Base-by-base conservation (phyloP, 1,140 invertebrate species). In the Danaus plexippus region DNA sequence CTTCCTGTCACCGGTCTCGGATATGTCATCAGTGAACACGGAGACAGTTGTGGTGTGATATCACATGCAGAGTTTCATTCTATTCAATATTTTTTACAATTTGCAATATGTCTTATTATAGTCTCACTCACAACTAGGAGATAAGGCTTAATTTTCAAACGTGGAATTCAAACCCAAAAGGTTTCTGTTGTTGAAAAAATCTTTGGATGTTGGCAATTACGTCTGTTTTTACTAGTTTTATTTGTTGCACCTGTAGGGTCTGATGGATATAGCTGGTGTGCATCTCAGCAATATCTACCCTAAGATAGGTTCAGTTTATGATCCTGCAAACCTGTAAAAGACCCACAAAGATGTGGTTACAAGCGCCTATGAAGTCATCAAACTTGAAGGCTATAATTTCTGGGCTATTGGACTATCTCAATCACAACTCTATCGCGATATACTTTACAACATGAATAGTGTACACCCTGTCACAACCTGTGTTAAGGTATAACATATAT, bases 341-440 rank as follows among this genome's bases (percentile, higher is more conserved):
- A 77, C 96, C 11, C 87, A 88, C 57, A 69, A 73, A 13, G 68
- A 70, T 59, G 96, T 97, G 1, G 92, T 97, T 6, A 87, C 93
- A 63, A 95, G 94, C 65, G 95, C 95, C 9, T 96, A 96, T 77
- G 92, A 96, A 81, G 92, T 96, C n/a, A 96, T 97, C 79, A 93
- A 92, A 77, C 87, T 96, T 62, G 96, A 96, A 84, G 95, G 95
- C 1, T 96, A 96, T 83, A 97, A 95, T 2, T 95, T 94, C 15
- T 96, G 95, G 94, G 95, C 94, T 11, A 96, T 97, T 68, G 95
- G 95, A 10, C 87, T 97, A n/a, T 95, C 94, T 71, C 90, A 94
- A 0, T 90, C 94, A 1, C 89, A 92, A 59, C 85, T 97, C 43
- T 90, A 90, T 15, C 88, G 91, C 12, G 90, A 93, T 40, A 93